These are phyloP conservation scores for Perca schrenkii DNA, from an alignment of 2,113 vertebrate genomes.

Conservation along the genomic window DNA sequence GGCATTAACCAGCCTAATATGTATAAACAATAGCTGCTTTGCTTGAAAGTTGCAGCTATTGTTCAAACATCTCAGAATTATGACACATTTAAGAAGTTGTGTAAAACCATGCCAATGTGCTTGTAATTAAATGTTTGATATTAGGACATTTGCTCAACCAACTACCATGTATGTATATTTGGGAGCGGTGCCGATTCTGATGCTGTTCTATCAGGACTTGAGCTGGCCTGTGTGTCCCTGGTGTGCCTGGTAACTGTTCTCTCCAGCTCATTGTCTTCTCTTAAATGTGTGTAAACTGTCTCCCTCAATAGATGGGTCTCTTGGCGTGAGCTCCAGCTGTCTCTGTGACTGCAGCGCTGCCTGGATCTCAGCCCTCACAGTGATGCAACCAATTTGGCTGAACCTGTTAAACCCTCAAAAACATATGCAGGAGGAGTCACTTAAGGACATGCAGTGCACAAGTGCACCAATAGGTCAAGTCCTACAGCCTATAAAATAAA, in stretches of 20 bases:
- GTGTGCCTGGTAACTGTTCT: conserved; percentile 11
- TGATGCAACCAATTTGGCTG: conserved; percentile 73
- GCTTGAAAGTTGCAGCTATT: background rate
- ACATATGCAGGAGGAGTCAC: conserved; percentile 61
- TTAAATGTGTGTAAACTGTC: conserved; percentile 44
- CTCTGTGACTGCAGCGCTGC: conserved; percentile 50
- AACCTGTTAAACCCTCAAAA: conserved; percentile 66
- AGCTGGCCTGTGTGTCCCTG: conserved; percentile 20
- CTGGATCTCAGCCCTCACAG: conserved; percentile 53
- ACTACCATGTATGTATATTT: background rate
- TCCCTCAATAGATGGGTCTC: conserved; percentile 41
- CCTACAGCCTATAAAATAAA: conserved; percentile 24
- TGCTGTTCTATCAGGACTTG: background rate
- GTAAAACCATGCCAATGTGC: background rate
- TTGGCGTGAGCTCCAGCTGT: conserved; percentile 53
- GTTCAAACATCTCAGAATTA: background rate
- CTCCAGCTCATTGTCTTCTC: conserved; percentile 36
- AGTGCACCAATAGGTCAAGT: conserved; percentile 31
- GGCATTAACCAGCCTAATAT: background rate
- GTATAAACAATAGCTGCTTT: background rate
- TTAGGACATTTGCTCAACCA: conserved; percentile 1
- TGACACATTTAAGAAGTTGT: background rate
- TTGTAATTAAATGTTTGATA: background rate
- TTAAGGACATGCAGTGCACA: conserved; percentile 48
- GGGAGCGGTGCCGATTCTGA: background rate